Conservation (phyloP, 1,140 invertebrate species). For the Leptinotarsa texana region DNA sequence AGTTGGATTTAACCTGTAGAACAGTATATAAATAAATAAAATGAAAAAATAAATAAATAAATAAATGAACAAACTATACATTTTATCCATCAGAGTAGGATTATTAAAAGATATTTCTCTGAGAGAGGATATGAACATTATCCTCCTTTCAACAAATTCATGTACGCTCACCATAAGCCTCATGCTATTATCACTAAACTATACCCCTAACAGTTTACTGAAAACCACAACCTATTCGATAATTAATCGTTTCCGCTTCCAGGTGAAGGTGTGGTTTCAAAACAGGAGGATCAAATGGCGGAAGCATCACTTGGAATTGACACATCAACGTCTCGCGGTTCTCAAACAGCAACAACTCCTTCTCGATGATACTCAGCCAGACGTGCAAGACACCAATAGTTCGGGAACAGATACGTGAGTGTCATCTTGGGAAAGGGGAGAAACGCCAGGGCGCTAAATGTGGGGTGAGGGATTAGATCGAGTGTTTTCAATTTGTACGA, state of each 20-base stretch:
- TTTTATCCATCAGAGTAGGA: too few relatives aligned
- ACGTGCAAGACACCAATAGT: slow-evolving; percentile 51
- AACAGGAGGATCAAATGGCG: slow-evolving; percentile 95
- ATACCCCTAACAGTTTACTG: not conserved
- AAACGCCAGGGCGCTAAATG: not conserved
- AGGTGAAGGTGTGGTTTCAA: slow-evolving; percentile 98
- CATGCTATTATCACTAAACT: too few relatives aligned
- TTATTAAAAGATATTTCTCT: too few relatives aligned
- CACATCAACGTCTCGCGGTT: slow-evolving; percentile 82
- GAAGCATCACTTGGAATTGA: slow-evolving; percentile 89
- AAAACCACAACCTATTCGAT: slow-evolving; percentile 4
- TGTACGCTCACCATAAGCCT: too few relatives aligned
- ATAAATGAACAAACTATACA: too few relatives aligned
- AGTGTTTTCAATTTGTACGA: not conserved
- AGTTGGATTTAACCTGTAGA: too few relatives aligned
- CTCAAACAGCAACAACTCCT: slow-evolving; percentile 65
- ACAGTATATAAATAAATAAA: too few relatives aligned
- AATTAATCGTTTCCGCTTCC: slow-evolving; percentile 41
- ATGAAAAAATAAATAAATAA: too few relatives aligned
- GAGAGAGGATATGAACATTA: too few relatives aligned
- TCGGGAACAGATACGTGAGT: slow-evolving; percentile 52
- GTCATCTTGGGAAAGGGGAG: not conserved
- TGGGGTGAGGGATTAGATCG: not conserved
- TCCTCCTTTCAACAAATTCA: too few relatives aligned
- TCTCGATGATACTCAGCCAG: slow-evolving; percentile 47